Base-by-base conservation (phyloP, 2,888 invertebrate species). In the Andrena dorsata region DNA sequence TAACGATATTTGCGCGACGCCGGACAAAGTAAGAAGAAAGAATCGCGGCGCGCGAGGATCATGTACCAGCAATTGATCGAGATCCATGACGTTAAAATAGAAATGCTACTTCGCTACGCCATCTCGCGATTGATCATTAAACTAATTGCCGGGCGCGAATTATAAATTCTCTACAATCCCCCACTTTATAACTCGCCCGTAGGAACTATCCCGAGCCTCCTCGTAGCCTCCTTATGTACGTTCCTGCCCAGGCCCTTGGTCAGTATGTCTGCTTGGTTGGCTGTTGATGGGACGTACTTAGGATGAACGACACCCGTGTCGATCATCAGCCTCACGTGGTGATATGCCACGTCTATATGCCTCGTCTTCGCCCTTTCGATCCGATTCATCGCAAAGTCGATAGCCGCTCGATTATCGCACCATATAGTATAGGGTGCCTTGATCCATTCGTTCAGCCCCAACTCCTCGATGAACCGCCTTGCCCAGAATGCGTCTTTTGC, bases 361-460 rank as follows among this genome's bases (percentile, higher is more conserved):
- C 30, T 32, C 1, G 30, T 32, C 30, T 30, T 76, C 10, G 49
- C 23, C 20, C 32, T 70, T 1, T 76, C 58, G 13, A 70, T 49
- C n/a, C 47, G 60, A 8, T 76, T 76, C 4, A 7, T 56, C 10
- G 76, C 53, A 13, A 71, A 71, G 26, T 58, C 65, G 8, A 76
- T 76, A 10, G 71, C 58, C 4, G 76, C 60, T 49, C 58, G 53
- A n/a, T 71, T 76, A 2, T 78, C 63, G 13, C 65, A 77, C 61
- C 35, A 71, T n/a, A 77, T 49, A 0, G 30, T 26, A 30, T 72
- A 72, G 5, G 51, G 71, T 10, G 20, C 4, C 4, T 65, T 60
- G 20, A 28, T 16, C 16, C 58, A 47, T 10, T 66, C 26, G 1
- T 23, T 26, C 28, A 56, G 35, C 1, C 13, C 13, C 30, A 69